Percentiles rank a stretch among this genome's conserved stretches.
These are phyloP conservation scores for Tribolium castaneum DNA, from an alignment of 1,140 invertebrate genomes.

Conservation along the genomic window DNA sequence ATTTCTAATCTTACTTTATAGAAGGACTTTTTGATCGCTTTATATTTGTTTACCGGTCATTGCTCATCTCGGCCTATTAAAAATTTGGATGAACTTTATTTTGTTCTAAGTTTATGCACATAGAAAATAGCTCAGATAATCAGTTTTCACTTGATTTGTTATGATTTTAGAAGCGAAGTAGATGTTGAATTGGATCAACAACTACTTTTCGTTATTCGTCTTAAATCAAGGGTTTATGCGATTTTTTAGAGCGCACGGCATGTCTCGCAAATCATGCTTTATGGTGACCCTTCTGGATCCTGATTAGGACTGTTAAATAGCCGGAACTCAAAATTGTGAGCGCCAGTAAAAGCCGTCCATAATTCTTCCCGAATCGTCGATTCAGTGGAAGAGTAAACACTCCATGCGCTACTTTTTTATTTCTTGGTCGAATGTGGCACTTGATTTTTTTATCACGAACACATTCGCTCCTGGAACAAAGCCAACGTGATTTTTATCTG, in stretches of 20 bases:
- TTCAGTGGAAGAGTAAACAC: slow-evolving; percentile 20
- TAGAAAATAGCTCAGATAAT: too few relatives aligned
- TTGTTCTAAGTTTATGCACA: too few relatives aligned
- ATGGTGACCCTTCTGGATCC: not conserved
- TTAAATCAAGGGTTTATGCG: slow-evolving; percentile 1
- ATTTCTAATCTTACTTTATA: too few relatives aligned
- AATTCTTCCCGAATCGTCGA: slow-evolving; percentile 13
- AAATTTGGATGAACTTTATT: too few relatives aligned
- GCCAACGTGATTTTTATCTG: slow-evolving; percentile 49
- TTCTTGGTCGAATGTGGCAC: slow-evolving; percentile 39
- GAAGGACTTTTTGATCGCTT: too few relatives aligned
- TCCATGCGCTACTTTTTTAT: slow-evolving; percentile 14
- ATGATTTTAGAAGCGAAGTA: too few relatives aligned
- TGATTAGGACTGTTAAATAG: slow-evolving; percentile 29
- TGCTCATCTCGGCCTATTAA: too few relatives aligned
- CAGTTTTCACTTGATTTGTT: too few relatives aligned
- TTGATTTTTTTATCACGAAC: slow-evolving; percentile 45
- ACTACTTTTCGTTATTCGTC: slow-evolving; percentile 4
- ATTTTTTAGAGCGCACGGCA: not conserved
- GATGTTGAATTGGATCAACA: too few relatives aligned
- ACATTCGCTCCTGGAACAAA: slow-evolving; percentile 49
- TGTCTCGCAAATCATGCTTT: slow-evolving; percentile 18
- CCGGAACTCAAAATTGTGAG: not conserved
- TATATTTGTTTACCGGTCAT: too few relatives aligned
- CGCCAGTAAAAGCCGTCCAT: slow-evolving; percentile 3